Evolutionary conservation across 2,888 invertebrate genomes (phyloP).

Genomic region (Drosophila niveifrons): DNA sequence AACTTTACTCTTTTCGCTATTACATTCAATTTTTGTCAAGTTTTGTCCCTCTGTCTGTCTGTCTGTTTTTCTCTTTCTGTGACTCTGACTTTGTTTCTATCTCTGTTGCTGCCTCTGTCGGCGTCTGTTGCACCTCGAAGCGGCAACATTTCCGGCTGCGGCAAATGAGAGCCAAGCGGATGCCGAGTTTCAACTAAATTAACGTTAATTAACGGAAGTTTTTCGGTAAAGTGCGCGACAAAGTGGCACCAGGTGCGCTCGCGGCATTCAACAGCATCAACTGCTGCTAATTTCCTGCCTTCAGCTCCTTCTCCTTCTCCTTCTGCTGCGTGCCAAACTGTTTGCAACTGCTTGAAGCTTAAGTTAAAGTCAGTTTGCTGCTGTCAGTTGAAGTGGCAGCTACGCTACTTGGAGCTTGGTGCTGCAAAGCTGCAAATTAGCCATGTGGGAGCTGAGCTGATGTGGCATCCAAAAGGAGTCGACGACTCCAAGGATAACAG

Average conservation of each 20-base stretch:
- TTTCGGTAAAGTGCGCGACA: conserved; percentile 59
- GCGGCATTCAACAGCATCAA: conserved; percentile 24
- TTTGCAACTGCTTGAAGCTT: conserved; percentile 26
- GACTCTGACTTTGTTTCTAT: neutral
- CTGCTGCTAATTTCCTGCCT: conserved; percentile 18
- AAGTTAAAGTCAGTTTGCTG: conserved; percentile 39
- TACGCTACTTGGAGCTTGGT: conserved; percentile 1
- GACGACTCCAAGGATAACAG: conserved; percentile 3
- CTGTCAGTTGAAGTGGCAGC: conserved; percentile 48
- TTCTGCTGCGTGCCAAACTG: too few species aligned
- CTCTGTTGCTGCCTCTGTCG: conserved; percentile 6
- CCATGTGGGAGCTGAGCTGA: conserved; percentile 27
- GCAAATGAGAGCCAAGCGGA: conserved; percentile 46
- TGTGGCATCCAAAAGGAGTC: neutral
- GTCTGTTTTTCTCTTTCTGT: conserved; percentile 11
- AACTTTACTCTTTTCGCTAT: conserved; percentile 23
- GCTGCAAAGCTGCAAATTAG: conserved; percentile 48
- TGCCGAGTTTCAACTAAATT: conserved; percentile 76
- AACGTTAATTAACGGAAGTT: conserved; percentile 81
- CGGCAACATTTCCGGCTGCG: conserved; percentile 67
- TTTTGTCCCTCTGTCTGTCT: conserved; percentile 4
- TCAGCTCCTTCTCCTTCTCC: neutral
- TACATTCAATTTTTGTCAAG: conserved; percentile 41
- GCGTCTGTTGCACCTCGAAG: conserved; percentile 39
- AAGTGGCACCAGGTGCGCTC: conserved; percentile 58